Percentiles rank a stretch among this genome's conserved stretches.
These are phyloP conservation scores for Carollia perspicillata DNA, from an alignment of 2,113 vertebrate genomes.

Conservation along the genomic window DNA sequence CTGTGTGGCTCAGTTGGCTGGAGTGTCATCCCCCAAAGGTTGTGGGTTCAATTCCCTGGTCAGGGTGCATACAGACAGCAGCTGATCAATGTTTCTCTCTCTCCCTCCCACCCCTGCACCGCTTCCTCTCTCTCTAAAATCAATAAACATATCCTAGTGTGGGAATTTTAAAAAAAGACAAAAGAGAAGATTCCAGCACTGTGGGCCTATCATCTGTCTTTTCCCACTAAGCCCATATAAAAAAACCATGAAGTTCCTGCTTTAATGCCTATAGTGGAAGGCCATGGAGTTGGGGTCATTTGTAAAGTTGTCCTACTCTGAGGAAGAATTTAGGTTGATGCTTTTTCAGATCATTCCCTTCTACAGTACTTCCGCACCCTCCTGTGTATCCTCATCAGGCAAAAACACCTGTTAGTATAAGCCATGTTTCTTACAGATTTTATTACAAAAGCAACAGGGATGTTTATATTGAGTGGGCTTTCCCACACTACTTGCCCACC, in stretches of 20 bases:
- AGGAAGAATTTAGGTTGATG: neutral
- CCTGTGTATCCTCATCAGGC: neutral
- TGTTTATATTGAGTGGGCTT: neutral
- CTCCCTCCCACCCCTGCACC: too few species aligned
- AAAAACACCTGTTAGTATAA: neutral
- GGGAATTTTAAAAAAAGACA: neutral
- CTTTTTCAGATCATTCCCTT: neutral
- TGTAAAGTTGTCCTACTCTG: neutral
- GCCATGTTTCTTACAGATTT: neutral
- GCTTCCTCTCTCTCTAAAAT: too few species aligned
- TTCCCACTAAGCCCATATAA: neutral
- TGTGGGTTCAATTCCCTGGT: too few species aligned
- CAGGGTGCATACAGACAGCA: too few species aligned
- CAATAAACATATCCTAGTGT: too few species aligned
- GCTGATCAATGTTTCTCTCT: neutral
- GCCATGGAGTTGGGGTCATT: neutral
- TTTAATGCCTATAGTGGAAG: neutral
- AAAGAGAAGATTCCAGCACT: neutral
- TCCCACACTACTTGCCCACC: neutral
- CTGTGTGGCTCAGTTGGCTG: too few species aligned
- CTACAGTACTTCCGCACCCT: neutral
- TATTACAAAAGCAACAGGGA: neutral
- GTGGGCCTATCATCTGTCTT: neutral
- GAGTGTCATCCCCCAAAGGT: too few species aligned
- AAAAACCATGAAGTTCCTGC: neutral